Percentiles rank a stretch among this genome's conserved stretches.
Evolutionary conservation across 2,113 vertebrate genomes (phyloP).

Genomic region (Tragelaphus scriptus): DNA sequence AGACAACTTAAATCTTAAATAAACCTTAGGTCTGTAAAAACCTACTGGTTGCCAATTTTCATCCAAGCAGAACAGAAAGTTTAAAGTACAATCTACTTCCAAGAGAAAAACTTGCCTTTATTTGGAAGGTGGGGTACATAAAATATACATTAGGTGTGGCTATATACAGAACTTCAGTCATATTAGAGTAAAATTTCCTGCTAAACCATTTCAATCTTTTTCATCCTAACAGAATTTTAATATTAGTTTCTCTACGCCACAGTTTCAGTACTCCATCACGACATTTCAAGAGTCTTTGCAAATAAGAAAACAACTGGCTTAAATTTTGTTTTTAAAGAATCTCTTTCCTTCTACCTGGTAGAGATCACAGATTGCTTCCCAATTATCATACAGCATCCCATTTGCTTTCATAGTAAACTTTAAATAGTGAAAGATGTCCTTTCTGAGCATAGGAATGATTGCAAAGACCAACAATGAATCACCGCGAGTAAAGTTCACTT

Average conservation of each 20-base stretch:
- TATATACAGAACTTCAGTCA: conserved; percentile 14
- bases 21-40: background rate
- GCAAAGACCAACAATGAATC: conserved; percentile 5
- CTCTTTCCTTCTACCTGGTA: background rate
- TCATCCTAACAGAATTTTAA: background rate
- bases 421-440: background rate
- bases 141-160: background rate
- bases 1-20: conserved; percentile 1
- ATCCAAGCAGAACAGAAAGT: background rate
- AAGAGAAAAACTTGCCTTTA: background rate
- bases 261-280: background rate
- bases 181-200: background rate
- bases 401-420: conserved; percentile 32
- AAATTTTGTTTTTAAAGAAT: conserved; percentile 23
- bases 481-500: conserved; percentile 20
- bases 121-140: accelerated
- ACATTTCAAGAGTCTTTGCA: background rate
- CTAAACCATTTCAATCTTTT: background rate
- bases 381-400: background rate
- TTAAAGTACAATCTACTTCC: background rate
- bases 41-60: background rate
- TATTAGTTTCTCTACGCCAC: background rate
- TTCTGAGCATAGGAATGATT: background rate
- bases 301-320: background rate
- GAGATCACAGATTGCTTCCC: background rate